These are phyloP conservation scores for Caenorhabditis sp. DNA, from an alignment of 2,888 invertebrate genomes.

Conservation along the genomic window DNA sequence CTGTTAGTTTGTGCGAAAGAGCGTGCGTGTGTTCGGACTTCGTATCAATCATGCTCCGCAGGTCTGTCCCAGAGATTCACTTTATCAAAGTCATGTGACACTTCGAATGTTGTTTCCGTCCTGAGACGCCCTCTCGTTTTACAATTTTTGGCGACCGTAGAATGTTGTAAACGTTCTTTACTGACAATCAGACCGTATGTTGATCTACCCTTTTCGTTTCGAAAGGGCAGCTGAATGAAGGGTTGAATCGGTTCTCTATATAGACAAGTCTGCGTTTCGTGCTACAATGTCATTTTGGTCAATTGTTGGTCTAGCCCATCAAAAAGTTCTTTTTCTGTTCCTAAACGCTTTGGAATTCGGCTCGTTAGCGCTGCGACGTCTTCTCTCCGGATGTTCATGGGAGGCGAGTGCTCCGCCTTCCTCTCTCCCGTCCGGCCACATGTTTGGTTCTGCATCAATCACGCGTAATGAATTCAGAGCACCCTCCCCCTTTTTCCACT, in stretches of 20 bases:
- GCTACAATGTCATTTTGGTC: no score
- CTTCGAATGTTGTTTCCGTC: conserved; percentile 21
- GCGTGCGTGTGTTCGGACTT: conserved; percentile 47
- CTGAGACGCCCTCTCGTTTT: background rate
- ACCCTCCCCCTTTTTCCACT: conserved; percentile 21
- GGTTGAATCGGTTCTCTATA: no score
- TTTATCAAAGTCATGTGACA: conserved; percentile 52
- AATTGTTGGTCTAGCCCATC: background rate
- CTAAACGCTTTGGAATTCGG: background rate
- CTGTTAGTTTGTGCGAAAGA: background rate
- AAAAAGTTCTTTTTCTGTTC: conserved; percentile 26
- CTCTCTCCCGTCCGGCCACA: conserved; percentile 45
- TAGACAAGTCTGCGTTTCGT: no score
- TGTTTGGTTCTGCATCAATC: conserved; percentile 65
- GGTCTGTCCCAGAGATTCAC: conserved; percentile 4
- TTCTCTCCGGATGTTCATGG: conserved; percentile 52
- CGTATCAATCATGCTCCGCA: conserved; percentile 51
- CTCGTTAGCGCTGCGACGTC: conserved; percentile 30
- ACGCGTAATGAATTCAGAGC: conserved; percentile 66
- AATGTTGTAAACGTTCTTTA: background rate
- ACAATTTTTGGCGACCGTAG: background rate
- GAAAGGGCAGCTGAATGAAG: no score
- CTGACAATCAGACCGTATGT: background rate
- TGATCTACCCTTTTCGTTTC: no score
- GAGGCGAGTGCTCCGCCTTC: conserved; percentile 18